These are phyloP conservation scores for Cassiopea andromeda DNA, from an alignment of 30 jellyfish, hydroid and myxozoan species.

Conservation along the genomic window DNA sequence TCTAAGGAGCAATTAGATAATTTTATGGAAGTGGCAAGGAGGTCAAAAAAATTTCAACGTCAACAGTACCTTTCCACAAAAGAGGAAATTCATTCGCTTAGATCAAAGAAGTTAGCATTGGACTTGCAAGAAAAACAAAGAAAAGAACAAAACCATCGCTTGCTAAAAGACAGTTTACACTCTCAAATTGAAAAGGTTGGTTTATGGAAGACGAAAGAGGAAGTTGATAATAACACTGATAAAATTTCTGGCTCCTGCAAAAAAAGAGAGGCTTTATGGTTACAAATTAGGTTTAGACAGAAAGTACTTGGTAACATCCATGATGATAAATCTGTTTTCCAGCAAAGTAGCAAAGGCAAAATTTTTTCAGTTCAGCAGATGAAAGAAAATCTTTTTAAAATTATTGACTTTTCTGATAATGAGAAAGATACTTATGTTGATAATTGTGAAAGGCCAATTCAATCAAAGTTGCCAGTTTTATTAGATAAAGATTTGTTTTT, in stretches of 20 bases:
- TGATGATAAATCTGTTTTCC: not conserved
- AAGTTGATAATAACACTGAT: not conserved
- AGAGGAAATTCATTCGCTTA: not conserved
- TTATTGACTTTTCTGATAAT: not conserved
- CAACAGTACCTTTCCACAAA: not conserved
- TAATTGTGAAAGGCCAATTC: not conserved
- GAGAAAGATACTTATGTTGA: not conserved
- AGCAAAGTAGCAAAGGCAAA: conserved; percentile 1
- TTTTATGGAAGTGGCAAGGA: conserved; percentile 30
- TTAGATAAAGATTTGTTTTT: not conserved
- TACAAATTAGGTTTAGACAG: conserved; percentile 20
- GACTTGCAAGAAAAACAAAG: conserved; percentile 1
- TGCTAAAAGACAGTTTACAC: not conserved
- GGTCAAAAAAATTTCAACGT: conserved; percentile 18
- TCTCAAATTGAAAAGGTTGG: not conserved
- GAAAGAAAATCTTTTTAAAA: too few species aligned
- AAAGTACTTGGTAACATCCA: conserved; percentile 11
- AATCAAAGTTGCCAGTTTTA: not conserved
- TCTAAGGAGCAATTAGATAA: not conserved
- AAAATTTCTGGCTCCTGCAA: not conserved
- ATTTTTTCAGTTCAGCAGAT: not conserved
- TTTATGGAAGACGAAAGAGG: conserved; percentile 25
- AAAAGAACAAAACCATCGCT: not conserved
- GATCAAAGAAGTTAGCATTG: conserved; percentile 15
- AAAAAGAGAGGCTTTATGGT: conserved; percentile 8